Conservation (phyloP, 2,888 invertebrate genomes). For the Volucella bombylans region DNA sequence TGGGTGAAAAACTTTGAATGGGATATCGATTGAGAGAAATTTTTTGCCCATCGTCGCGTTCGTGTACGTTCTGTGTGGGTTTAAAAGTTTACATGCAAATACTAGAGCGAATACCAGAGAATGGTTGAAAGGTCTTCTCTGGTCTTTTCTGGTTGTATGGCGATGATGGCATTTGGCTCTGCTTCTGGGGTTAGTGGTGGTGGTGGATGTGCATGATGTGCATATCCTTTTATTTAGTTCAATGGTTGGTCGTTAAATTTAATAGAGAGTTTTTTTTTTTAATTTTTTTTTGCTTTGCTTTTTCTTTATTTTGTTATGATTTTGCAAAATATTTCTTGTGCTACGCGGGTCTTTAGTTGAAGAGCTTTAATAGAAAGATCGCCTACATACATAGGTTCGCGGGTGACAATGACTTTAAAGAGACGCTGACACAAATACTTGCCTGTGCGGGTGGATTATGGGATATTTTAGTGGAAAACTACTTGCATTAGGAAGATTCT, state of each 20-base stretch:
- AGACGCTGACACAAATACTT: not conserved
- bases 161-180: slow-evolving; percentile 37
- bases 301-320: slow-evolving; percentile 65
- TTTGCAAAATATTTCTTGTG: slow-evolving; percentile 45
- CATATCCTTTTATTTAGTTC: slow-evolving; percentile 74
- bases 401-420: slow-evolving; percentile 32
- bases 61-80: slow-evolving; percentile 59
- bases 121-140: not conserved
- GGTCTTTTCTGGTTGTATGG: slow-evolving; percentile 29
- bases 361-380: slow-evolving; percentile 57
- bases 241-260: slow-evolving; percentile 73
- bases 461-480: slow-evolving; percentile 15
- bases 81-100: slow-evolving; percentile 73
- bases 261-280: slow-evolving; percentile 58
- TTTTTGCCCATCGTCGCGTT: slow-evolving; percentile 37
- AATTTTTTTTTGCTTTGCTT: slow-evolving; percentile 12
- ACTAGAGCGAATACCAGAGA: slow-evolving; percentile 25
- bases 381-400: not conserved
- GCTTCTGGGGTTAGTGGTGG: not conserved
- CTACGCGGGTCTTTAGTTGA: slow-evolving; percentile 1
- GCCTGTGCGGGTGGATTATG: slow-evolving; percentile 16
- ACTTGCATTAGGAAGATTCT: slow-evolving; percentile 9
- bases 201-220: slow-evolving; percentile 70
- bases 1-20: slow-evolving; percentile 65
- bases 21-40: slow-evolving; percentile 69